phyloP scores from a whole-genome alignment of 2,113 vertebrate genomes.

The Amia ocellicauda region DNA sequence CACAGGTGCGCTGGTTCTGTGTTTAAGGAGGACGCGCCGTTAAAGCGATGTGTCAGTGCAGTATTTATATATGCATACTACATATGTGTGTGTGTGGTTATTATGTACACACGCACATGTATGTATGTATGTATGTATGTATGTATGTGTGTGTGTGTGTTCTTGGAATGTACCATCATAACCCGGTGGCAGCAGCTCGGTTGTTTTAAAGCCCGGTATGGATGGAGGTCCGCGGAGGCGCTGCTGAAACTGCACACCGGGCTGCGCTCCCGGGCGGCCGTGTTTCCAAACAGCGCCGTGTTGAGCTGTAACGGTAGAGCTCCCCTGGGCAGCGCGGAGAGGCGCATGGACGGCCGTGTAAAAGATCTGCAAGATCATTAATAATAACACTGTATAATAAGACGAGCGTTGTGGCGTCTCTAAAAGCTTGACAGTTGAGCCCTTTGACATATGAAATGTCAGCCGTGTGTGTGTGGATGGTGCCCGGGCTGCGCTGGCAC shows the following conservation, averaged over 20 bases:
- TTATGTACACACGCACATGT: too few species aligned
- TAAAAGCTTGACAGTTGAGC: neutral
- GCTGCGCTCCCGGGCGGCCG: conserved; percentile 48
- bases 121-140: too few species aligned
- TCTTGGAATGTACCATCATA: too few species aligned
- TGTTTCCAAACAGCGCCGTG: conserved; percentile 66
- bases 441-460: neutral
- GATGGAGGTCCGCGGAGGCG: too few species aligned
- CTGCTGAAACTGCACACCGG: conserved; percentile 50
- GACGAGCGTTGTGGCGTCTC: neutral
- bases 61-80: neutral
- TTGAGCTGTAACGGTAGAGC: conserved; percentile 55
- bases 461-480: too few species aligned
- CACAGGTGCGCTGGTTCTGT: conserved; percentile 32
- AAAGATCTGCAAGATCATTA: conserved; percentile 11
- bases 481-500: too few species aligned
- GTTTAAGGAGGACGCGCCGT: conserved; percentile 25
- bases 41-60: conserved; percentile 24
- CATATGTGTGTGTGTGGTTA: too few species aligned
- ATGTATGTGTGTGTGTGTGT: too few species aligned
- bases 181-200: too few species aligned
- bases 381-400: neutral
- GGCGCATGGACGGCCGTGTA: conserved; percentile 19
- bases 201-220: too few species aligned
- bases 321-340: conserved; percentile 53